Evolutionary conservation across 1,140 invertebrate genomes (phyloP).

Genomic region (Eriosoma lanigerum): DNA sequence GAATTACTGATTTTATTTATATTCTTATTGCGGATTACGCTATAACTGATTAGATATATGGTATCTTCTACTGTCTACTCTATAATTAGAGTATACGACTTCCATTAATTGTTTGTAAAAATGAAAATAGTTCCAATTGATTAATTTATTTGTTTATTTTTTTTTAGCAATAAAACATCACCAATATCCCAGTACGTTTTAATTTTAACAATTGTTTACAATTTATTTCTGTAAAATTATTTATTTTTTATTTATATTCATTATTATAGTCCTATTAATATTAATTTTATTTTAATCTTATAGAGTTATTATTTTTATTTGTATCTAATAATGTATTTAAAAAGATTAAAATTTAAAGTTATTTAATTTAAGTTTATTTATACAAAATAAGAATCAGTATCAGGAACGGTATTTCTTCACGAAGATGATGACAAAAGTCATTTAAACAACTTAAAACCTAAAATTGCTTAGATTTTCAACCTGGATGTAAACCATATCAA

Average conservation of each 20-base stretch:
- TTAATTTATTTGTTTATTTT: too few species aligned
- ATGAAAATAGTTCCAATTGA: too few species aligned
- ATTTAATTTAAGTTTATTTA: slow-evolving; percentile 22
- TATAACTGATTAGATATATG: too few species aligned
- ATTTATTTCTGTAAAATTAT: background rate
- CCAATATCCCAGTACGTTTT: background rate
- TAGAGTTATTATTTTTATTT: background rate
- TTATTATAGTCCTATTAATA: background rate
- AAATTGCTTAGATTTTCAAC: slow-evolving; percentile 30
- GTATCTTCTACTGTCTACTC: too few species aligned
- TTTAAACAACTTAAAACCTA: slow-evolving; percentile 16
- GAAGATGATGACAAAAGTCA: slow-evolving; percentile 8
- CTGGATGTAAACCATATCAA: background rate
- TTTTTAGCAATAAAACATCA: slow-evolving; percentile 1
- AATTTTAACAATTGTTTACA: background rate
- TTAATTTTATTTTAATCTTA: background rate
- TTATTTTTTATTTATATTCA: too few species aligned
- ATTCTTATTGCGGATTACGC: too few species aligned
- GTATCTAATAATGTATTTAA: background rate
- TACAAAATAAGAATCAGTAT: slow-evolving; percentile 22
- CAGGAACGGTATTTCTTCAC: slow-evolving; percentile 19
- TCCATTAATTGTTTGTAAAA: too few species aligned
- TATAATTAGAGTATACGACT: too few species aligned
- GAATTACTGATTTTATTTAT: too few species aligned
- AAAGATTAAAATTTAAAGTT: too few species aligned